A percentile compares a stretch with the other conserved stretches of the same genome.
phyloP scores from a whole-genome alignment of 2,797 vertebrate genomes.

The Crenichthys baileyi region DNA sequence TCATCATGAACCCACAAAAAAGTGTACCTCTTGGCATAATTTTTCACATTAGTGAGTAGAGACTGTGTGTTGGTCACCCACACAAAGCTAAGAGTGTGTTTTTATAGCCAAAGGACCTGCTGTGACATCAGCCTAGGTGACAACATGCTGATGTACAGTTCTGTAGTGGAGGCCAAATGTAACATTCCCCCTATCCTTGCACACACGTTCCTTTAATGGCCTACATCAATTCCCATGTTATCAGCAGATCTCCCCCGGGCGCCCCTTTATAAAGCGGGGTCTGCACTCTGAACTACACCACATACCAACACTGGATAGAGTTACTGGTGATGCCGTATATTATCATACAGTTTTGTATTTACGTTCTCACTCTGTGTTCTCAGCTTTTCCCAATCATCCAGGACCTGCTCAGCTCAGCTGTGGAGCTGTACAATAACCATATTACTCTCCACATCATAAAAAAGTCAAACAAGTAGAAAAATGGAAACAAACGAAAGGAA shows the following conservation, averaged over 20 bases:
- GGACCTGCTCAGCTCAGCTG: conserved; percentile 41
- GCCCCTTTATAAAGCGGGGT: conserved; percentile 30
- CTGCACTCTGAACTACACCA: conserved; percentile 30
- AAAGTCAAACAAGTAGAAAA: conserved; percentile 23
- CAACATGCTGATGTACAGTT: conserved; percentile 75
- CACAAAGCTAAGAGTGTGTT: conserved; percentile 61
- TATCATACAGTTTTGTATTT: conserved; percentile 72
- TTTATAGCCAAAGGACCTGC: conserved; percentile 71
- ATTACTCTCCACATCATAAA: conserved; percentile 61
- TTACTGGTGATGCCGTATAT: conserved; percentile 76
- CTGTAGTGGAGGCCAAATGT: conserved; percentile 60
- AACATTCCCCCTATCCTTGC: conserved; percentile 39
- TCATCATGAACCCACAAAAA: conserved; percentile 41
- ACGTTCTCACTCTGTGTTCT: conserved; percentile 67
- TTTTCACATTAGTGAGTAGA: conserved; percentile 61
- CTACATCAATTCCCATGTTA: conserved; percentile 75
- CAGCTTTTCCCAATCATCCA: conserved; percentile 69
- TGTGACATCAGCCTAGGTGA: conserved; percentile 78
- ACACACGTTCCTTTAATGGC: conserved; percentile 65
- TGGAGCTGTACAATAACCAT: conserved; percentile 65
- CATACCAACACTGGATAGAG: conserved; percentile 56
- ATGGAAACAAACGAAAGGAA: conserved; percentile 30
- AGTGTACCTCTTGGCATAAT: conserved; percentile 46
- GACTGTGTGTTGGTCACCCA: conserved; percentile 46
- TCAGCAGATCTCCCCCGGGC: conserved; percentile 62